phyloP scores from a whole-genome alignment of 2,888 invertebrate species.

The Crocallis elinguaria region DNA sequence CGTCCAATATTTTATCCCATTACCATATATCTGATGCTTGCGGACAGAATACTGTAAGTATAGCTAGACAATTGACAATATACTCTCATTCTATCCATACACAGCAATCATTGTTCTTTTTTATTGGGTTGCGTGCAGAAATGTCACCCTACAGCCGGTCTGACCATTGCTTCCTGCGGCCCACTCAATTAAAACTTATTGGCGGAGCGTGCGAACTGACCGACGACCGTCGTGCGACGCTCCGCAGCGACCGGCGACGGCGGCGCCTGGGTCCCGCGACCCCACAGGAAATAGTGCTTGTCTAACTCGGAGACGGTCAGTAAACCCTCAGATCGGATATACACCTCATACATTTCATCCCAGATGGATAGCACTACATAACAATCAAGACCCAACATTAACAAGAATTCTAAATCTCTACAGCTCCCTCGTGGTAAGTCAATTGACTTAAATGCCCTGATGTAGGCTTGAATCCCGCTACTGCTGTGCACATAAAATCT shows the following conservation, averaged over 20 bases:
- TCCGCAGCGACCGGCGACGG: conserved; percentile 38
- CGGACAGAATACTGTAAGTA: background rate
- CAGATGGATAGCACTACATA: too few relatives aligned
- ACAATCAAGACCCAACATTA: too few relatives aligned
- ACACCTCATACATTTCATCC: background rate
- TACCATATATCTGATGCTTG: too few relatives aligned
- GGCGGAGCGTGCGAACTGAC: conserved; percentile 79
- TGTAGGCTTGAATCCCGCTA: too few relatives aligned
- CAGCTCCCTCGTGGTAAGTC: too few relatives aligned
- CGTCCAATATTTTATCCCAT: too few relatives aligned
- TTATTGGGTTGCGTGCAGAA: conserved; percentile 34
- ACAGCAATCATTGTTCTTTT: conserved; percentile 1
- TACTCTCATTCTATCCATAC: background rate
- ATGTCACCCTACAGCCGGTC: conserved; percentile 69
- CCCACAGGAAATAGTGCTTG: conserved; percentile 73
- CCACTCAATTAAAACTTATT: conserved; percentile 81
- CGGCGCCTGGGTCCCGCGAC: conserved; percentile 39
- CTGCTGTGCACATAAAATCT: too few relatives aligned
- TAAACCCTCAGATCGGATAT: background rate
- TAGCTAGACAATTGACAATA: background rate
- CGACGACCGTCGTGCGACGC: conserved; percentile 29
- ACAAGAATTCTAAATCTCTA: too few relatives aligned
- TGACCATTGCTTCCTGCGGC: conserved; percentile 72
- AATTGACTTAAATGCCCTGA: too few relatives aligned
- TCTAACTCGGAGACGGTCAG: conserved; percentile 46